Conservation (phyloP, 2,797 vertebrate genomes). For the Danio kyathit region DNA sequence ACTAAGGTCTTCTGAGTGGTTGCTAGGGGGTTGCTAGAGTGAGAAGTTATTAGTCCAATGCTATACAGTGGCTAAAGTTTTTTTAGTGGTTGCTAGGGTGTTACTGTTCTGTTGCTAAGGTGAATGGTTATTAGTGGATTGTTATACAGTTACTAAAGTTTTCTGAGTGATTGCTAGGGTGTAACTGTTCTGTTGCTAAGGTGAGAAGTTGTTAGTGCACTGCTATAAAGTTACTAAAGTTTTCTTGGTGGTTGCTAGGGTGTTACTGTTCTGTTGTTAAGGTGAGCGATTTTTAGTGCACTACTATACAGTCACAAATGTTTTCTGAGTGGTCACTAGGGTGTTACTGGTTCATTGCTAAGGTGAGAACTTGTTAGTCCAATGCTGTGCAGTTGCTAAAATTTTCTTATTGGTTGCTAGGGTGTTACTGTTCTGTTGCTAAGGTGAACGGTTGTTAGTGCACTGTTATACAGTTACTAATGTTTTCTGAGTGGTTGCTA, state of each 20-base stretch:
- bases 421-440: not conserved
- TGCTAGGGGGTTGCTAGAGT: not conserved
- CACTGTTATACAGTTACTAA: not conserved
- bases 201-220: not conserved
- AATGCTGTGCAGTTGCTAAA: no score
- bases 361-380: no score
- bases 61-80: not conserved
- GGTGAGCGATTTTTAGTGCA: no score
- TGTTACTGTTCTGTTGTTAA: no score
- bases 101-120: not conserved
- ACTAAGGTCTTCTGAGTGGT: no score
- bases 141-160: not conserved
- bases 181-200: not conserved
- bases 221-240: no score
- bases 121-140: not conserved
- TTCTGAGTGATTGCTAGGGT: not conserved
- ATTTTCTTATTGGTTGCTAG: not conserved
- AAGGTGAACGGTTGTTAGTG: not conserved
- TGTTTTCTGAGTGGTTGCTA: no score
- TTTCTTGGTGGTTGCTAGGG: no score
- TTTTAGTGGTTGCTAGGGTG: not conserved
- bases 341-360: no score
- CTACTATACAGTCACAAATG: no score
- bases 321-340: no score
- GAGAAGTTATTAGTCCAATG: no score